A percentile compares a stretch with the other conserved stretches of the same genome.
These are phyloP conservation scores for Heteromurus nitidus DNA, from an alignment of 2,888 invertebrate species.

Conservation along the genomic window DNA sequence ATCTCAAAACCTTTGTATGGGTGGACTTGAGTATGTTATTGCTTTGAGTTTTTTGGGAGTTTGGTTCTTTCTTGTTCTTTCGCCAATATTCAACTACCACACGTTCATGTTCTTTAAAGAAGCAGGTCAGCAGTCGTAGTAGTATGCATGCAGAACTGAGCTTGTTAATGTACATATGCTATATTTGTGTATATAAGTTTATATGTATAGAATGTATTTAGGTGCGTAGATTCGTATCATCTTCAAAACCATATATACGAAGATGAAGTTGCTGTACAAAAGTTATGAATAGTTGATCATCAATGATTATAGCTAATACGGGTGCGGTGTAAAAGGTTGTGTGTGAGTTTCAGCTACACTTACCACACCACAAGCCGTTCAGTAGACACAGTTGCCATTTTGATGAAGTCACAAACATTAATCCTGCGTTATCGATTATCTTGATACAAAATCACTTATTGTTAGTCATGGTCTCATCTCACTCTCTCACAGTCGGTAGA, in stretches of 20 bases:
- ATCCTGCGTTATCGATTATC: not conserved
- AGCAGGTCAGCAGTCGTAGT: conserved; percentile 36
- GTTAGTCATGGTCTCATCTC: conserved; percentile 38
- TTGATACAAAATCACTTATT: not conserved
- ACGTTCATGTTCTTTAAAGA: not conserved
- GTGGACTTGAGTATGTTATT: too few species aligned
- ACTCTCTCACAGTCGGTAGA: conserved; percentile 44
- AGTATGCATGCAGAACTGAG: too few species aligned
- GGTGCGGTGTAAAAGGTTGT: not conserved
- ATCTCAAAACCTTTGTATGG: too few species aligned
- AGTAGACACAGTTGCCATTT: too few species aligned
- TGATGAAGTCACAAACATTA: conserved; percentile 47
- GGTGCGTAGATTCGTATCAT: not conserved
- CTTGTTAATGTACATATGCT: not conserved
- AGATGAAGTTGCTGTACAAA: too few species aligned
- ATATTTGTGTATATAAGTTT: not conserved
- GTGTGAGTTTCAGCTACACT: not conserved
- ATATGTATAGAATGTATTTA: not conserved
- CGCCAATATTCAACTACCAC: not conserved
- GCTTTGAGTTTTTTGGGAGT: not conserved
- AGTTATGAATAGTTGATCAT: not conserved
- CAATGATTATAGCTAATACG: not conserved
- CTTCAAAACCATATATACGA: not conserved
- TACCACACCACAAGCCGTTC: not conserved
- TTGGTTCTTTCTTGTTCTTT: not conserved